Evolutionary conservation across 2,888 invertebrate species (phyloP), one percentile per base, ranked within the genome.

Genomic region (Eurytoma californica): DNA sequence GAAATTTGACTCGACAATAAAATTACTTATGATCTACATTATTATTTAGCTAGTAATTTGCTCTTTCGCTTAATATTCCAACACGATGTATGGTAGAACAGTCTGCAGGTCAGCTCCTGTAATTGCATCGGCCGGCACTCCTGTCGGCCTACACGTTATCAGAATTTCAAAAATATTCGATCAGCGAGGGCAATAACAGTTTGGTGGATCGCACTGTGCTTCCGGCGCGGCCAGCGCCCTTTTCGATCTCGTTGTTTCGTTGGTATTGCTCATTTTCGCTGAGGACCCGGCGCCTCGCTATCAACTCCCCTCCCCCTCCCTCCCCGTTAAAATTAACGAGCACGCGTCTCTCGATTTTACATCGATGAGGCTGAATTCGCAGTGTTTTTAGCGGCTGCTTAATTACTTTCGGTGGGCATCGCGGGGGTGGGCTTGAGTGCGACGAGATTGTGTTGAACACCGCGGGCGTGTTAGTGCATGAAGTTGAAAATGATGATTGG

Each of bases 221-320:
- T 53, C 63, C 14, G 53, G 16, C 16, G 0, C 20, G n/a, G 7
- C 39, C n/a, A 3, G 30, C 16, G 60, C 30, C 47, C 55, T 73
- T 63, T 73, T 73, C 57, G 47, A 72, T 78, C 51, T 51, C 47
- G 28, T 49, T 16, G n/a, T 30, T 28, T 12, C 51, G 60, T 60
- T 77, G 73, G 70, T 80, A 72, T 74, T 80, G 74, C 74, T 80
- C 73, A 80, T 80, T 77, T 74, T 72, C 39, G 57, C 14, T 1
- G 69, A 12, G 53, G 20, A 30, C 20, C n/a, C n/a, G n/a, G n/a
- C n/a, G n/a, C n/a, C n/a, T n/a, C n/a, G n/a, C n/a, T n/a, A n/a
- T n/a, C n/a, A n/a, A n/a, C 28, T 18, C 3, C 2, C 13, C 0
- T 7, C 39, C 4, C 4, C 3, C 39, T 7, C 4, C 7, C 39